Conservation (phyloP, 2,888 invertebrate genomes). For the Elegia similella region DNA sequence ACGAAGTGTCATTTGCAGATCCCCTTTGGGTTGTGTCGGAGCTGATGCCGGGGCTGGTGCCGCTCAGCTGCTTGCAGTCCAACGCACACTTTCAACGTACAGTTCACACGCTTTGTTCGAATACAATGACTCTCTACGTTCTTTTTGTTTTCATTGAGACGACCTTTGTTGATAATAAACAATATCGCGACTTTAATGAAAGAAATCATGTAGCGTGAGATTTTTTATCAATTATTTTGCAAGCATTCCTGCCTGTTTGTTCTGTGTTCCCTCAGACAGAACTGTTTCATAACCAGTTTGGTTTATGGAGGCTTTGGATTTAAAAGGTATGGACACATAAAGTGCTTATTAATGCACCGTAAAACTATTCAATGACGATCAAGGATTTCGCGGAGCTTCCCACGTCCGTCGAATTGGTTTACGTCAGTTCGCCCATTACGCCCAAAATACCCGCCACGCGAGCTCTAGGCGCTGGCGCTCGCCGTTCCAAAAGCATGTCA, state of each 20-base stretch:
- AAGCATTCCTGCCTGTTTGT: slow-evolving; percentile 55
- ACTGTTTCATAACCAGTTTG: slow-evolving; percentile 31
- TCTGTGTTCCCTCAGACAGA: slow-evolving; percentile 25
- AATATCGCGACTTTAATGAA: slow-evolving; percentile 73
- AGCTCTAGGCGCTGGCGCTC: slow-evolving; percentile 38
- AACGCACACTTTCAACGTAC: slow-evolving; percentile 73
- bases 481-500: slow-evolving; percentile 65
- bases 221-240: slow-evolving; percentile 69
- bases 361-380: slow-evolving; percentile 48
- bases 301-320: slow-evolving; percentile 21
- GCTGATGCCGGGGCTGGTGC: slow-evolving; percentile 13
- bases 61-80: slow-evolving; percentile 43
- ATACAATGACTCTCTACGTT: slow-evolving; percentile 76
- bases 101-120: slow-evolving; percentile 75
- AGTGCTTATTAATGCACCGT: slow-evolving; percentile 46
- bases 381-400: slow-evolving; percentile 60
- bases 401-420: slow-evolving; percentile 65
- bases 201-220: slow-evolving; percentile 76
- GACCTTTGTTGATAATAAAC: slow-evolving; percentile 80
- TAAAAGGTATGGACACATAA: slow-evolving; percentile 30
- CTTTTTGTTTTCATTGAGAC: slow-evolving; percentile 79
- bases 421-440: slow-evolving; percentile 70
- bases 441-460: slow-evolving; percentile 66
- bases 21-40: slow-evolving; percentile 19
- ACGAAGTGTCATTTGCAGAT: slow-evolving; percentile 34